Conservation (phyloP, 2,888 invertebrate species). For the Dichetophora obliterata region DNA sequence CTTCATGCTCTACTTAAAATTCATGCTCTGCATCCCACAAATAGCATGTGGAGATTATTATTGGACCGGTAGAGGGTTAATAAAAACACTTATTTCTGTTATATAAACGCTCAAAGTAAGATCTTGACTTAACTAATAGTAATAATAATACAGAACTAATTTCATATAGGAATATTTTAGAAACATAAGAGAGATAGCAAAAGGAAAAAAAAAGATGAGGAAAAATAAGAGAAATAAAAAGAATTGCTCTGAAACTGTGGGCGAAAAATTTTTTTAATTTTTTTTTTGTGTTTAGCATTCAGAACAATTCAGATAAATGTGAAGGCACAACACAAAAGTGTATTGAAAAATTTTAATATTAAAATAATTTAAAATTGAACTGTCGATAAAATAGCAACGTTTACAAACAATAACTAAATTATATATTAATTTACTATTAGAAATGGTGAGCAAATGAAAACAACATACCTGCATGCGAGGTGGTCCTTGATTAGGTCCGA, state of each 20-base stretch:
- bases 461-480: slow-evolving; percentile 74
- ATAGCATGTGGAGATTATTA: too few relatives aligned
- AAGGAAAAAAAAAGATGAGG: neutral
- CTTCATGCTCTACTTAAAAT: too few relatives aligned
- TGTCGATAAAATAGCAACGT: slow-evolving; percentile 22
- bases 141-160: too few relatives aligned
- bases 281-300: slow-evolving; percentile 56
- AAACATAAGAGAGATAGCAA: too few relatives aligned
- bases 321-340: slow-evolving; percentile 30
- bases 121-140: too few relatives aligned
- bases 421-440: slow-evolving; percentile 37
- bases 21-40: too few relatives aligned
- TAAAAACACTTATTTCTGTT: too few relatives aligned
- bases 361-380: slow-evolving; percentile 26
- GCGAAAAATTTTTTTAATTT: slow-evolving; percentile 12
- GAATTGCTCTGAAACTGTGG: slow-evolving; percentile 57
- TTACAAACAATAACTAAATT: neutral
- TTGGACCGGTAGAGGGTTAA: too few relatives aligned
- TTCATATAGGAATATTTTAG: too few relatives aligned
- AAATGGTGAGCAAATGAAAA: slow-evolving; percentile 30
- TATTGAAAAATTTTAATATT: slow-evolving; percentile 19
- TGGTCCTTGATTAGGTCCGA: slow-evolving; percentile 74
- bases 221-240: slow-evolving; percentile 9
- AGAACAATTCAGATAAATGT: slow-evolving; percentile 65
- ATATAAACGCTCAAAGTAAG: too few relatives aligned